These are phyloP conservation scores for Trachymyrmex septentrionalis DNA, from an alignment of 1,140 invertebrate species.

Conservation along the genomic window DNA sequence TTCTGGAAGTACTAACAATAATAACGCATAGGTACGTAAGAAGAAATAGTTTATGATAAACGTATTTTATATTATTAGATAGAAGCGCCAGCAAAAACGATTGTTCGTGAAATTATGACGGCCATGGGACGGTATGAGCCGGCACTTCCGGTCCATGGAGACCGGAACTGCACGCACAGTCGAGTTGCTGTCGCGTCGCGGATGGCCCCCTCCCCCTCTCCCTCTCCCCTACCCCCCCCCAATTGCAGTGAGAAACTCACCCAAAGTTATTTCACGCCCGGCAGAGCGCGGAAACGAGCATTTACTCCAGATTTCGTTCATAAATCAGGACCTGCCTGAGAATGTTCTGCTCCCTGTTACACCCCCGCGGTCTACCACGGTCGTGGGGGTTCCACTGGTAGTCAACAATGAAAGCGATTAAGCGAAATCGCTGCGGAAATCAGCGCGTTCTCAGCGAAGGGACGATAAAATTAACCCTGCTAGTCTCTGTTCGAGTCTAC, in stretches of 20 bases:
- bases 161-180: conserved; percentile 71
- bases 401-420: conserved; percentile 38
- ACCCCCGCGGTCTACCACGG: conserved; percentile 1
- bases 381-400: conserved; percentile 43
- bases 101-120: conserved; percentile 14
- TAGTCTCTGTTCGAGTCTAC: too few species aligned
- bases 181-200: conserved; percentile 63
- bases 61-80: background rate
- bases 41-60: background rate
- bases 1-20: background rate
- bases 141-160: conserved; percentile 64
- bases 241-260: conserved; percentile 63
- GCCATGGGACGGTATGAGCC: conserved; percentile 13
- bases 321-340: conserved; percentile 71
- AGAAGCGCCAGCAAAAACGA: background rate
- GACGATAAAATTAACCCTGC: background rate
- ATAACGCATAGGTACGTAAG: background rate
- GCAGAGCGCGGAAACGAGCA: conserved; percentile 79
- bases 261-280: conserved; percentile 81
- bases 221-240: too few species aligned
- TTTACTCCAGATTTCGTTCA: conserved; percentile 80
- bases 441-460: background rate
- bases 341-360: conserved; percentile 47
- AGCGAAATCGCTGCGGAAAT: conserved; percentile 28
- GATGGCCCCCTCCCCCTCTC: conserved; percentile 16